Evolutionary conservation across 1,140 invertebrate species (phyloP).

Genomic region (Drosophila virilis): DNA sequence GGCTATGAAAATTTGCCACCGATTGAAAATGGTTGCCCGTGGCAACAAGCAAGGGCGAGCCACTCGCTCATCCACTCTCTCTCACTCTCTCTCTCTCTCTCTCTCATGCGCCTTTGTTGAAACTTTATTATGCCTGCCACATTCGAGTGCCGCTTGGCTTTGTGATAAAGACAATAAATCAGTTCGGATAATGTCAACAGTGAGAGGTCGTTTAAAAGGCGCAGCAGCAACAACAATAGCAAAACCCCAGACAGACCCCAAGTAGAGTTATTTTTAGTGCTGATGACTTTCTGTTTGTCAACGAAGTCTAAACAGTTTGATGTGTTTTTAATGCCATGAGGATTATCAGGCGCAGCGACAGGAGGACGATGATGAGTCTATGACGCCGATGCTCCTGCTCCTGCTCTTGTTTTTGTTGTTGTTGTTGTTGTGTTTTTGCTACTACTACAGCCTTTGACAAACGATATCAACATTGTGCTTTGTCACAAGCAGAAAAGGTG

Average conservation of each 20-base stretch:
- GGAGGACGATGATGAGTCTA: conserved; percentile 17
- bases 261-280: conserved; percentile 51
- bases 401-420: not conserved
- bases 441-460: conserved; percentile 52
- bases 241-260: conserved; percentile 2
- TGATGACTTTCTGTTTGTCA: conserved; percentile 59
- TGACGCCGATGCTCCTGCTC: not conserved
- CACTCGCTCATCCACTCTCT: too few relatives aligned
- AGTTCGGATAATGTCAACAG: conserved; percentile 73
- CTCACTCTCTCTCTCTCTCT: not conserved
- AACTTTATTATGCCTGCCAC: conserved; percentile 54
- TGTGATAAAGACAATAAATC: conserved; percentile 75
- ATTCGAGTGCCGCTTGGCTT: conserved; percentile 61
- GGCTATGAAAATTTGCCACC: conserved; percentile 30
- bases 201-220: not conserved
- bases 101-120: conserved; percentile 5
- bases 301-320: conserved; percentile 60
- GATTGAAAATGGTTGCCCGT: conserved; percentile 3
- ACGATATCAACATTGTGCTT: conserved; percentile 49
- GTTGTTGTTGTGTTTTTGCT: conserved; percentile 5
- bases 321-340: conserved; percentile 73
- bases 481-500: conserved; percentile 27
- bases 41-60: not conserved
- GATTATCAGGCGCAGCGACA: conserved; percentile 45
- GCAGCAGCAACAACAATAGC: not conserved